phyloP scores from a whole-genome alignment of 2,888 invertebrate genomes.

The Loripinus fragilis region DNA sequence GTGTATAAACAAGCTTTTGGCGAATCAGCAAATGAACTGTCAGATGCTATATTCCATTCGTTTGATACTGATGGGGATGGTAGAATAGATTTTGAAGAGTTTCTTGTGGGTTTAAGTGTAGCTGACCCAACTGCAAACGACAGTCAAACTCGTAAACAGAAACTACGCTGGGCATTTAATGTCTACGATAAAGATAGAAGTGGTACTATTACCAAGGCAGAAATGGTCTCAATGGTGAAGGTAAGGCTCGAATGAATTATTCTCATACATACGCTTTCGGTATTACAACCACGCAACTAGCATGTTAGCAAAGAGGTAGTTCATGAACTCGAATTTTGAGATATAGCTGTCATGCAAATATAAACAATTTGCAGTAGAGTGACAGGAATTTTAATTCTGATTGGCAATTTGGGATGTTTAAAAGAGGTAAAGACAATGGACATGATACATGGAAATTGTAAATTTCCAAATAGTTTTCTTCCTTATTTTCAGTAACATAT shows the following conservation, averaged over 20 bases:
- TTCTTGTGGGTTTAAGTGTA: slow-evolving; percentile 57
- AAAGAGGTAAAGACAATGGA: too few relatives aligned
- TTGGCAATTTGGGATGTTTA: too few relatives aligned
- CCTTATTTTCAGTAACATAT: too few relatives aligned
- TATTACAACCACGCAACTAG: too few relatives aligned
- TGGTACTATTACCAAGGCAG: slow-evolving; percentile 54
- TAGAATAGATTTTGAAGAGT: slow-evolving; percentile 56
- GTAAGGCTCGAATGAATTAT: slow-evolving; percentile 19
- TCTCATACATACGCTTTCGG: too few relatives aligned
- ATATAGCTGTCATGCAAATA: too few relatives aligned
- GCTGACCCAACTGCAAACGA: slow-evolving; percentile 35
- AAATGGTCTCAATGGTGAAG: slow-evolving; percentile 51
- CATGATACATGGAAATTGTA: too few relatives aligned
- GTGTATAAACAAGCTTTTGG: slow-evolving; percentile 55
- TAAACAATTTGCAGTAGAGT: too few relatives aligned
- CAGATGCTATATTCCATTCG: slow-evolving; percentile 47
- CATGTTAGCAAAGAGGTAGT: too few relatives aligned
- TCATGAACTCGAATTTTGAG: too few relatives aligned
- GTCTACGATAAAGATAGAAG: slow-evolving; percentile 57
- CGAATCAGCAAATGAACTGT: slow-evolving; percentile 29
- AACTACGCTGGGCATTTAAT: slow-evolving; percentile 52
- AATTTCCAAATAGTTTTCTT: too few relatives aligned
- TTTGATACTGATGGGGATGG: slow-evolving; percentile 56
- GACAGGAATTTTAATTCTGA: too few relatives aligned
- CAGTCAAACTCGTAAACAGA: slow-evolving; percentile 24